Base-by-base conservation (phyloP, 2,797 vertebrate genomes). In the Sparidentex hasta region DNA sequence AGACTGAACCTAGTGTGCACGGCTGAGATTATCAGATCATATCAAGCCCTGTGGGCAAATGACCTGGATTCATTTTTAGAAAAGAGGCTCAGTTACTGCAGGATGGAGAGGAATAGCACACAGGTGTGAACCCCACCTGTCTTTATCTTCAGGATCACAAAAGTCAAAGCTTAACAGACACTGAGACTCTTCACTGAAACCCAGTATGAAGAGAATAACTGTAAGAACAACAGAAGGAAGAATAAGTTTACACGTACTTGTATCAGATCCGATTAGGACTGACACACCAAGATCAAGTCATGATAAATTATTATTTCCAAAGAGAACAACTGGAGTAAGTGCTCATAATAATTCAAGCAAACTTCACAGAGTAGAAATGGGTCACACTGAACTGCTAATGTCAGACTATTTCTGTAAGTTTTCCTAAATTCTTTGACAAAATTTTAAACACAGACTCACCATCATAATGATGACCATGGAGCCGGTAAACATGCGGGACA, bases 391-490 rank as follows among this genome's bases (percentile, higher is more conserved):
- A 14, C 9, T 2, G 29, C 5, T 18, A 56, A 6, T 21, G 20
- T 41, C 7, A 33, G 13, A 48, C 5, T 27, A 58, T 7, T 1
- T 65, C 3, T n/a, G 50, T 44, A 29, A 46, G 17, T 25, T 33
- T 33, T 50, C 5, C 25, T 63, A 18, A 55, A 57, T 29, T 1
- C 25, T 70, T 27, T 46, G 44, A 71, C 66, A 57, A 9, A 4
- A n/a, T 41, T 51, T 48, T n/a, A 50, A n/a, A 74, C 3, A 5
- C n/a, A 3, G 57, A 55, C 94, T 95, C 82, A 96, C 96, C 96
- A 96, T 96, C 81, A 96, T 80, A 3, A 96, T 57, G 48, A 96
- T 96, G 86, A 96, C 95, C 94, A 95, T 96, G 69, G 96, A 96
- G 51, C 95, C 94, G 0, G 94, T 95, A 67, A 96, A 82, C 91